Evolutionary conservation across 2,113 vertebrate species (phyloP).

Genomic region (Salvelinus fontinalis): DNA sequence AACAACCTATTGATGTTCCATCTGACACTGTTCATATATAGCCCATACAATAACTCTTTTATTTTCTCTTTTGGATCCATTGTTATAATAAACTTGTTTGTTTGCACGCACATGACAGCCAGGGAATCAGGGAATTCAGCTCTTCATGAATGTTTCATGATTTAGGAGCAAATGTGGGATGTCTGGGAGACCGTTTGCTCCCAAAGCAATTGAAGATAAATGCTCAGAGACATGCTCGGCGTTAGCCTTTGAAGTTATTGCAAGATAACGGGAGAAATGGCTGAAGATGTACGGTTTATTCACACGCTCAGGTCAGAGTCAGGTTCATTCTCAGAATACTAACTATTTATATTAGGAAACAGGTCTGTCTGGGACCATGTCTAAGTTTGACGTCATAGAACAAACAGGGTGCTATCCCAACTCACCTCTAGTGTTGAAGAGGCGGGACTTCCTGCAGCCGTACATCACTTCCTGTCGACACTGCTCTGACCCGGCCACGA

Average conservation of each 20-base stretch:
- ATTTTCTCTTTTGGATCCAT: conserved; percentile 43
- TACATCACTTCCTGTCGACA: conserved; percentile 93
- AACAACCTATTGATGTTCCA: background rate
- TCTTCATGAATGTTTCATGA: conserved; percentile 65
- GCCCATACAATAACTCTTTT: conserved; percentile 22
- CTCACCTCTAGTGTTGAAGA: conserved; percentile 90
- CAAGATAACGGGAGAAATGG: conserved; percentile 20
- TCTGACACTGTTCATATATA: conserved; percentile 8
- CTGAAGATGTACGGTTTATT: background rate
- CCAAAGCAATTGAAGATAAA: conserved; percentile 32
- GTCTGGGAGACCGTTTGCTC: conserved; percentile 38
- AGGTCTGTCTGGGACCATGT: background rate
- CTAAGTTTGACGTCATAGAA: background rate
- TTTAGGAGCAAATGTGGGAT: conserved; percentile 52
- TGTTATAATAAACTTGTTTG: conserved; percentile 64
- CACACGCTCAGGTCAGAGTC: background rate
- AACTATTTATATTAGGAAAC: background rate
- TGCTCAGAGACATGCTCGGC: conserved; percentile 16
- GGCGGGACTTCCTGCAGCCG: conserved; percentile 86
- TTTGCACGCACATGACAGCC: conserved; percentile 37
- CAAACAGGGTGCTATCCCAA: background rate
- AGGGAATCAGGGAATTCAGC: conserved; percentile 32
- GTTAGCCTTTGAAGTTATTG: conserved; percentile 26
- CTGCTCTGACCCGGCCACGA: conserved; percentile 83
- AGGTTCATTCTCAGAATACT: background rate